phyloP scores from a whole-genome alignment of 2,888 invertebrate genomes.

The Gastrophysa polygoni region DNA sequence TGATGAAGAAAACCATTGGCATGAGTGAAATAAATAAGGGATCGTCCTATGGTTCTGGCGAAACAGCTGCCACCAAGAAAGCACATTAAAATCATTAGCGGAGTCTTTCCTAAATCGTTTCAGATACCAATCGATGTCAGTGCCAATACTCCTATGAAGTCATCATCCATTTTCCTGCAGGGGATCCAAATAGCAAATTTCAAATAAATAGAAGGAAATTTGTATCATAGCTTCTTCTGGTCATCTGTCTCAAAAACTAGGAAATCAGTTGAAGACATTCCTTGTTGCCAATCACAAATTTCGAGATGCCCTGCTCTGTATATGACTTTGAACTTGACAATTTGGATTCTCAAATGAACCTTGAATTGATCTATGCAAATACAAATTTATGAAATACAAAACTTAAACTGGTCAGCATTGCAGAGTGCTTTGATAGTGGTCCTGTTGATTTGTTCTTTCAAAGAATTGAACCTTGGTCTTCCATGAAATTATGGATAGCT shows the following conservation, averaged over 20 bases:
- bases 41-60: constrained; percentile 77
- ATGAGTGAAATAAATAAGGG: constrained; percentile 85
- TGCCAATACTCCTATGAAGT: constrained; percentile 31
- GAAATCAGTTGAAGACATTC: background rate
- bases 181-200: background rate
- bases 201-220: no score
- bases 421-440: no score
- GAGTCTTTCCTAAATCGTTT: constrained; percentile 14
- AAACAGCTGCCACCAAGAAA: constrained; percentile 62
- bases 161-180: constrained; percentile 6
- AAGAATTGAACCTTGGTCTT: background rate
- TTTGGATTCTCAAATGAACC: no score
- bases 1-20: constrained; percentile 80
- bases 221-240: background rate
- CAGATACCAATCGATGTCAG: constrained; percentile 27
- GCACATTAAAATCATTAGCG: constrained; percentile 40
- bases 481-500: background rate
- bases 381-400: no score
- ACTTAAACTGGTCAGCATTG: no score
- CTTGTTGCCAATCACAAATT: background rate
- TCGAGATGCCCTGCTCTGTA: background rate
- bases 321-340: no score
- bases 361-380: no score
- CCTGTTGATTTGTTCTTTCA: background rate
- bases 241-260: background rate